Evolutionary conservation across 2,888 invertebrate genomes (phyloP), one percentile per base, ranked within the genome.

Genomic region (Chromoteleia sp.): DNA sequence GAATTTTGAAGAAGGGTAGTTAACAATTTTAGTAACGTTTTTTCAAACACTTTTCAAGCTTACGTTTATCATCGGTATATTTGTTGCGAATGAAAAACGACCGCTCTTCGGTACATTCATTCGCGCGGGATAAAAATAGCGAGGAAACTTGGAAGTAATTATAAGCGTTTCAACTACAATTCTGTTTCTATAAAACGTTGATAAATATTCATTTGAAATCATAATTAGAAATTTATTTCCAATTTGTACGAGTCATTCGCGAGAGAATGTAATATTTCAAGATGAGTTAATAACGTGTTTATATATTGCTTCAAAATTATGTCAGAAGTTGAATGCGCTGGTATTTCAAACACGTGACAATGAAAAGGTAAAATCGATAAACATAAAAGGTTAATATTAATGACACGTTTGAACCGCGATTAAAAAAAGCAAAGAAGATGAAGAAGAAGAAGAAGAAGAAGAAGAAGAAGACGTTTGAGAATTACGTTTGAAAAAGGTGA

Each of bases 281-380:
- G 67, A 67, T 67, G 67, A 41, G 43, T 43, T 30, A 54, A 54
- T 67, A 54, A 54, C 17, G 52, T 43, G 41, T 67, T 67, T 54
- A 52, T 17, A 67, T 67, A 54, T 36, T 50, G 36, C 50, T 65
- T 65, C 50, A 65, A 65, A 65, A 65, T 65, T 65, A 50, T 65
- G 63, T 50, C 63, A 65, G 36, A 50, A 65, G 50, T 50, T 50
- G 63, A 65, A 65, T 36, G 63, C 30, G 63, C 63, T 50, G 63
- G 50, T 50, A 65, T 65, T 65, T 65, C 21, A 65, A 48, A 65
- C 63, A 65, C 63, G 63, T 65, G 63, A 65, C 61, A 61, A 61
- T 61, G 61, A 61, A 48, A 48, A 45, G 61, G 45, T 48, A 61
- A 61, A 45, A 45, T 61, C 61, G 61, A 61, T 61, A 61, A 45